These are phyloP conservation scores for Piscicola geometra DNA, from an alignment of 2,888 invertebrate species.

Conservation along the genomic window DNA sequence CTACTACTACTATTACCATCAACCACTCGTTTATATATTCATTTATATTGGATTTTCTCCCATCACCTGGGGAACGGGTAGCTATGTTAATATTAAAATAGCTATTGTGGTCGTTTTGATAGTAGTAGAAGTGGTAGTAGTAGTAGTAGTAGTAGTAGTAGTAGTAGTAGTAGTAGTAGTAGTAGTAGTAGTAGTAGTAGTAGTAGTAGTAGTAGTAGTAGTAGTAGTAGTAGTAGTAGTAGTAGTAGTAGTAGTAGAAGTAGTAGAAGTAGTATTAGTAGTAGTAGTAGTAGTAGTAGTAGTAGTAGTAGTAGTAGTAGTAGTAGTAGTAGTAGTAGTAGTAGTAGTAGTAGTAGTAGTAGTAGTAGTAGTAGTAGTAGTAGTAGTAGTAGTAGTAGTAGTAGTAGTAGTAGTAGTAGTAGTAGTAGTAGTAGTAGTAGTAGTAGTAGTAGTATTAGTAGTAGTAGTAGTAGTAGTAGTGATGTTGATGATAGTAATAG, in stretches of 20 bases:
- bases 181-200: slow-evolving; percentile 8
- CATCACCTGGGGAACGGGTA: no score
- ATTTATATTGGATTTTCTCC: no score
- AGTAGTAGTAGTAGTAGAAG: slow-evolving; percentile 1
- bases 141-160: slow-evolving; percentile 8
- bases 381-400: no score
- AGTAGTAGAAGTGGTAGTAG: neutral
- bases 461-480: no score
- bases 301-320: no score
- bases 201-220: slow-evolving; percentile 8
- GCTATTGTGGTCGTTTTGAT: no score
- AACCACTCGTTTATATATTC: no score
- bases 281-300: neutral
- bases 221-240: slow-evolving; percentile 8
- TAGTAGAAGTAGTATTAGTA: neutral
- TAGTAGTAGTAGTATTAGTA: slow-evolving; percentile 12
- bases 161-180: slow-evolving; percentile 8
- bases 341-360: no score
- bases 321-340: no score
- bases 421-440: slow-evolving; percentile 8
- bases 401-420: neutral
- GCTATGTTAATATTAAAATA: no score
- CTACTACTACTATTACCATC: slow-evolving; percentile 20
- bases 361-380: no score
- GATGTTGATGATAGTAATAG: no score